A percentile compares a stretch with the other conserved stretches of the same genome.
phyloP scores from a whole-genome alignment of 2,113 vertebrate species.

The Ctenomys sociabilis region DNA sequence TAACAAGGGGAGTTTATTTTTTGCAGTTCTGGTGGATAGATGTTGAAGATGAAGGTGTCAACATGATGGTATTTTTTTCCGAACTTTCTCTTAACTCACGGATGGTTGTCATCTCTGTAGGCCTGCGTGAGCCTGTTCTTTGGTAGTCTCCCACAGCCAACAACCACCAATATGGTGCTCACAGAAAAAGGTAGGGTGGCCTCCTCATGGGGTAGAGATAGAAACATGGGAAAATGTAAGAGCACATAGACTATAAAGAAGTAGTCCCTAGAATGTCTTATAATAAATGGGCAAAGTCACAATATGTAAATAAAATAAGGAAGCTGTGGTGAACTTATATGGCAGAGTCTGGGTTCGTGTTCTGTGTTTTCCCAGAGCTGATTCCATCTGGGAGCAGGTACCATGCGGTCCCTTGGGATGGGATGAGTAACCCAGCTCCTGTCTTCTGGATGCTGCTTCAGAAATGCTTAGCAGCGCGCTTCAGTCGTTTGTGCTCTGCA shows the following conservation, averaged over 20 bases:
- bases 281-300: not conserved
- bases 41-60: not conserved
- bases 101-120: not conserved
- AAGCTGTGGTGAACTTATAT: not conserved
- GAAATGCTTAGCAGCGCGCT: not conserved
- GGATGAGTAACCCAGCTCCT: not conserved
- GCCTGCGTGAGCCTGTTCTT: not conserved
- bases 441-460: not conserved
- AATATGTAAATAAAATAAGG: not conserved
- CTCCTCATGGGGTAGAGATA: not conserved
- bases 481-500: not conserved
- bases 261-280: not conserved
- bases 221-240: not conserved
- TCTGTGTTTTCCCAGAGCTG: not conserved
- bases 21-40: not conserved
- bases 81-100: not conserved
- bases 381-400: not conserved
- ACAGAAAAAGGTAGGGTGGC: not conserved
- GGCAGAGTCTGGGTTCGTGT: not conserved
- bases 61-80: not conserved
- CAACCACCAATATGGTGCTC: not conserved
- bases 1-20: not conserved
- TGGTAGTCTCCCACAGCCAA: not conserved
- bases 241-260: not conserved
- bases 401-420: not conserved